Evolutionary conservation across 2,797 vertebrate genomes (phyloP).

Genomic region (Potorous gilbertii): DNA sequence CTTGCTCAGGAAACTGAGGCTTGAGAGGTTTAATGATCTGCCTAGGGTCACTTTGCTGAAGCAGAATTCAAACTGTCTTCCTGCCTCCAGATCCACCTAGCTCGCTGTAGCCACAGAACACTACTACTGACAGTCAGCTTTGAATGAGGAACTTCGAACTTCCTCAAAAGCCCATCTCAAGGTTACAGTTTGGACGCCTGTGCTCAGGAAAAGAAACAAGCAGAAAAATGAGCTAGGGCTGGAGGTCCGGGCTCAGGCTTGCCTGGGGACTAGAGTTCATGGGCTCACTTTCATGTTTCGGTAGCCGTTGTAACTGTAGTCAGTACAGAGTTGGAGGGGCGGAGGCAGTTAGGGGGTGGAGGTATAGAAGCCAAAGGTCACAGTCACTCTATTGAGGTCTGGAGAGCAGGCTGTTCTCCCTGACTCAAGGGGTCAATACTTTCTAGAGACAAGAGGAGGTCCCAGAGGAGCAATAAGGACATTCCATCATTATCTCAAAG

Average conservation of each 20-base stretch:
- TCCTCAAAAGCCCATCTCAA: not conserved
- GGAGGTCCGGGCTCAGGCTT: not conserved
- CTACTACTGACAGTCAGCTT: not conserved
- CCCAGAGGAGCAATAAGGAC: not conserved
- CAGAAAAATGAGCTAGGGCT: not conserved
- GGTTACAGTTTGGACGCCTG: not conserved
- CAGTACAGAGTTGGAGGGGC: not conserved
- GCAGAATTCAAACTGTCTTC: not conserved
- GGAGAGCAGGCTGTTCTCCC: not conserved
- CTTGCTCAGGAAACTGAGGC: not conserved
- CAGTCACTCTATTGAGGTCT: not conserved
- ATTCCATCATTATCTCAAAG: not conserved
- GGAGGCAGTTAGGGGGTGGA: fast-evolving
- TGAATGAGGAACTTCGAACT: not conserved
- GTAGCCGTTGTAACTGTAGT: not conserved
- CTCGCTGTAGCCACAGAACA: not conserved
- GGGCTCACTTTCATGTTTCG: not conserved
- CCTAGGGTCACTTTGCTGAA: not conserved
- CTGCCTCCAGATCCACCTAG: not conserved
- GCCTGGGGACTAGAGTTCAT: too few species aligned
- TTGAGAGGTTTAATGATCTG: not conserved
- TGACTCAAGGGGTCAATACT: not conserved
- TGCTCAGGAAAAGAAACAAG: not conserved
- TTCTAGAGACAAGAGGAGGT: not conserved
- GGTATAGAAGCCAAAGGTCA: not conserved